A percentile compares a stretch with the other conserved stretches of the same genome.
phyloP scores from a whole-genome alignment of 2,888 invertebrate genomes.

The Cosmopolites sordidus region DNA sequence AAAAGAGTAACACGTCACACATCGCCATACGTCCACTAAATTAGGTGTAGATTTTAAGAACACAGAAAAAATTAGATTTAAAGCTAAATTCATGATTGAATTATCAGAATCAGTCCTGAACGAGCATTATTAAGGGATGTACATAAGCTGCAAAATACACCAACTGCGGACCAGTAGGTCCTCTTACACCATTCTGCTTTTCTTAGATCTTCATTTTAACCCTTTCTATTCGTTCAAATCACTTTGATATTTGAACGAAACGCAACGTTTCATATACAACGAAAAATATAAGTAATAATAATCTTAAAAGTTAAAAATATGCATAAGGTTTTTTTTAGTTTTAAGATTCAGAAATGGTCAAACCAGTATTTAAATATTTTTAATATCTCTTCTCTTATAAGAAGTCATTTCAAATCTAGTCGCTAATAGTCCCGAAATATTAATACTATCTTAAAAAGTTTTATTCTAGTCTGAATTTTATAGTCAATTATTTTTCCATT shows the following conservation, averaged over 20 bases:
- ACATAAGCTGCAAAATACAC: slow-evolving; percentile 28
- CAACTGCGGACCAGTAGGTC: slow-evolving; percentile 24
- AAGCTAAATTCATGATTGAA: no score
- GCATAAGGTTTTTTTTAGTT: no score
- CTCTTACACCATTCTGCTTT: slow-evolving; percentile 17
- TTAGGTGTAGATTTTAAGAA: slow-evolving; percentile 43
- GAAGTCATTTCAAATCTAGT: background rate
- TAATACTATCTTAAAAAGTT: background rate
- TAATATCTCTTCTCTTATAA: background rate
- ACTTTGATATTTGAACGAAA: slow-evolving; percentile 39
- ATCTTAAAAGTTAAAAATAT: background rate
- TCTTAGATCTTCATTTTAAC: slow-evolving; percentile 36
- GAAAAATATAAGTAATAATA: slow-evolving; percentile 32
- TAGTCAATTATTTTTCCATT: background rate
- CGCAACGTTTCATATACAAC: slow-evolving; percentile 51
- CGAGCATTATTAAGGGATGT: slow-evolving; percentile 17
- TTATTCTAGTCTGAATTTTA: background rate
- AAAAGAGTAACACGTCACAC: slow-evolving; percentile 36
- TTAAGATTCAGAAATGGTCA: no score
- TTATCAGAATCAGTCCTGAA: no score
- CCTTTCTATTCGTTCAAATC: slow-evolving; percentile 37
- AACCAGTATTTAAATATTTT: no score
- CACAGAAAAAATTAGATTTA: background rate
- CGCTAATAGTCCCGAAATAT: background rate
- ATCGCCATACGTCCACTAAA: slow-evolving; percentile 51